Conservation (phyloP, 2,113 vertebrate species). For the Phodopus roborovskii region DNA sequence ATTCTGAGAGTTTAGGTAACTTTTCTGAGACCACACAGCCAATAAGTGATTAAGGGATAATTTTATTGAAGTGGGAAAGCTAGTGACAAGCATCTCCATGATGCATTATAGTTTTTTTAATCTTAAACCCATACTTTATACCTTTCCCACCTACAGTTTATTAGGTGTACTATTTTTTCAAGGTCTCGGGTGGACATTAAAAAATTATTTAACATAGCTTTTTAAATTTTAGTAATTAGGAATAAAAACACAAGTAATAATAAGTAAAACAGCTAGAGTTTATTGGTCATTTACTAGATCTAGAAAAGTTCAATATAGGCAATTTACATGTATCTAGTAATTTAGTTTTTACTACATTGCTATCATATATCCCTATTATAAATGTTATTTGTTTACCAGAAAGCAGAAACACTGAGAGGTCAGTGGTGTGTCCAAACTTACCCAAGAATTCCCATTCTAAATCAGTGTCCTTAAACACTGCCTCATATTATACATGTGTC, state of each 20-base stretch:
- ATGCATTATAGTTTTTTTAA: not conserved
- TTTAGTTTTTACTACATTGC: not conserved
- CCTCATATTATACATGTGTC: not conserved
- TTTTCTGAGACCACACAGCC: not conserved
- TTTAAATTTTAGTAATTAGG: not conserved
- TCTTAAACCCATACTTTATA: slow-evolving; percentile 14
- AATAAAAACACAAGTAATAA: slow-evolving; percentile 7
- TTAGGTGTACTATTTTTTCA: not conserved
- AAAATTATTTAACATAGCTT: not conserved
- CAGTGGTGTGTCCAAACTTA: not conserved
- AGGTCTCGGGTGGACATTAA: not conserved
- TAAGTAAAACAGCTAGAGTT: not conserved
- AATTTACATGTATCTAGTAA: slow-evolving; percentile 1
- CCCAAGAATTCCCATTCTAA: not conserved
- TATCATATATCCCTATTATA: not conserved
- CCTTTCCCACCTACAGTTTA: not conserved
- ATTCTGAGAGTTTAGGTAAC: slow-evolving; percentile 20
- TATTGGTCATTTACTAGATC: slow-evolving; percentile 2
- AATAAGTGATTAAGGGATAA: not conserved
- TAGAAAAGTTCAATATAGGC: not conserved
- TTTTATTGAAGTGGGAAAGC: not conserved
- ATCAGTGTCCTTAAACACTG: not conserved
- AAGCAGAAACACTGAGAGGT: not conserved
- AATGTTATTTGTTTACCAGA: not conserved
- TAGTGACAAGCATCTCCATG: not conserved